Conservation (phyloP, 2,888 invertebrate genomes). For the Stenoptilia bipunctidactyla region DNA sequence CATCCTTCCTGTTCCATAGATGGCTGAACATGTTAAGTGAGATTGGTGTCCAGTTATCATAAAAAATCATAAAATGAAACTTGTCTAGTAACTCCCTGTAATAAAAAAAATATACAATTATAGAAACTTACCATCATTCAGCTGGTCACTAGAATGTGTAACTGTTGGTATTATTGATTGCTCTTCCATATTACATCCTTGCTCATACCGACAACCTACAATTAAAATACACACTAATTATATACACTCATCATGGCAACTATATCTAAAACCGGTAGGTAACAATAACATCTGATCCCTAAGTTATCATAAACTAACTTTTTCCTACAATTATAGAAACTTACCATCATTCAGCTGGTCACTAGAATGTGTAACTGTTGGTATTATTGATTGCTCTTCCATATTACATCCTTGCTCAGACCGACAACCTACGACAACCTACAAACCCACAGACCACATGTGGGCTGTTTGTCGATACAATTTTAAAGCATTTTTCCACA, state of each 20-base stretch:
- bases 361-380: conserved; percentile 4
- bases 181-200: conserved; percentile 7
- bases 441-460: too few relatives aligned
- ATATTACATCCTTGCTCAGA: conserved; percentile 7
- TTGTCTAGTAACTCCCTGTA: conserved; percentile 5
- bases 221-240: conserved; percentile 1
- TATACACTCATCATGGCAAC: not conserved
- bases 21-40: conserved; percentile 5
- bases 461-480: not conserved
- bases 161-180: conserved; percentile 5
- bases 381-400: conserved; percentile 6
- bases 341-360: conserved; percentile 6
- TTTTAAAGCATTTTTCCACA: not conserved
- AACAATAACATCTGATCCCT: conserved; percentile 5
- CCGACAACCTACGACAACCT: conserved; percentile 7
- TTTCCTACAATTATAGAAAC: conserved; percentile 5
- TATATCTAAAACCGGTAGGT: conserved; percentile 4
- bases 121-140: conserved; percentile 7
- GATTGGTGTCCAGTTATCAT: conserved; percentile 7
- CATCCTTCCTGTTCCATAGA: conserved; percentile 2
- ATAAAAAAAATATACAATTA: conserved; percentile 4
- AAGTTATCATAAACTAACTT: not conserved
- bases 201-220: conserved; percentile 7
- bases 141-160: conserved; percentile 4
- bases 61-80: conserved; percentile 6